Evolutionary conservation across 2,888 invertebrate species (phyloP).

Genomic region (Andrena flavipes): DNA sequence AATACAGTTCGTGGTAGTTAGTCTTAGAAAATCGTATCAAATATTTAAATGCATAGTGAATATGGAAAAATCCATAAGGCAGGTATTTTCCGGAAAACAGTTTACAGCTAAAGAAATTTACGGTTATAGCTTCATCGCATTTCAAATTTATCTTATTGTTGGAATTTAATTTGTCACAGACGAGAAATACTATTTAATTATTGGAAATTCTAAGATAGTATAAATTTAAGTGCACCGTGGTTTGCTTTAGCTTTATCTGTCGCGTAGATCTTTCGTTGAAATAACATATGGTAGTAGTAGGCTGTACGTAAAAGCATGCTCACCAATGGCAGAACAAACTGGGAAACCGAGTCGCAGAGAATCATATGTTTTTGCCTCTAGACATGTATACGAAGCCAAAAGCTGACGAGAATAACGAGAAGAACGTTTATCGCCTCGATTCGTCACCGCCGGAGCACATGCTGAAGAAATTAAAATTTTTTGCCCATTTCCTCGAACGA

Average conservation of each 20-base stretch:
- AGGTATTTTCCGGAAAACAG: no score
- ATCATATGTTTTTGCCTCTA: slow-evolving; percentile 55
- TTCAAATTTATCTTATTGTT: no score
- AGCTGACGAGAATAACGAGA: slow-evolving; percentile 54
- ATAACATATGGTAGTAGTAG: slow-evolving; percentile 8
- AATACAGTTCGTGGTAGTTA: no score
- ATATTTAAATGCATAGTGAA: no score
- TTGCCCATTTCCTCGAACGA: slow-evolving; percentile 65
- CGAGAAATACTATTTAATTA: neutral
- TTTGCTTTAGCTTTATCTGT: slow-evolving; percentile 4
- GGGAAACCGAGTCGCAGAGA: slow-evolving; percentile 52
- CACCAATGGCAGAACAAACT: slow-evolving; percentile 30
- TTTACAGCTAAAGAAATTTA: no score
- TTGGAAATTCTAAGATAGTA: neutral
- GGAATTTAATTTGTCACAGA: neutral
- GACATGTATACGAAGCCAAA: slow-evolving; percentile 33
- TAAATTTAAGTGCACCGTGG: neutral
- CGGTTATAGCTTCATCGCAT: no score
- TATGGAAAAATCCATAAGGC: no score
- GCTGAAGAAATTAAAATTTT: slow-evolving; percentile 81
- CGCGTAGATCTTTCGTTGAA: slow-evolving; percentile 18
- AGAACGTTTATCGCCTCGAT: slow-evolving; percentile 71
- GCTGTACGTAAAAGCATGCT: slow-evolving; percentile 30
- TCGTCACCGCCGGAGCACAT: slow-evolving; percentile 76
- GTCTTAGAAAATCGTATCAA: no score